These are phyloP conservation scores for Gryllus bimaculatus DNA, from an alignment of 1,140 invertebrate species.

Conservation along the genomic window DNA sequence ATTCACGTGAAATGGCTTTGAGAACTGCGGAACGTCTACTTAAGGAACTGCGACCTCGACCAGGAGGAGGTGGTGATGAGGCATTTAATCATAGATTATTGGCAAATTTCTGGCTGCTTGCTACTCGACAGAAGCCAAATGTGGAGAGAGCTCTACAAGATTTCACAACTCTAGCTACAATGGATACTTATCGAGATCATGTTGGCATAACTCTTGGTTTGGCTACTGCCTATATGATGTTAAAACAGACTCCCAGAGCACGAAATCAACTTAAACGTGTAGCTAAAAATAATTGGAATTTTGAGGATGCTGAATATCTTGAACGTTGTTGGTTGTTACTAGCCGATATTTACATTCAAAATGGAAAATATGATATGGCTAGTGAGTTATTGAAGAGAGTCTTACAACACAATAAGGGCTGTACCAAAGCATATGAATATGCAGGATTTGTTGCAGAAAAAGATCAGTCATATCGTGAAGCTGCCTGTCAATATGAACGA, in stretches of 20 bases:
- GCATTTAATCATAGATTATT: slow-evolving; percentile 60
- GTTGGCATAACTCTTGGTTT: slow-evolving; percentile 84
- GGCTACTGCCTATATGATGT: slow-evolving; percentile 73
- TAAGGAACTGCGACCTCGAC: slow-evolving; percentile 63
- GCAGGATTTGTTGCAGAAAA: slow-evolving; percentile 82
- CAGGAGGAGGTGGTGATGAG: slow-evolving; percentile 46
- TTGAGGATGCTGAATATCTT: slow-evolving; percentile 90
- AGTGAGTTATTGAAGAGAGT: slow-evolving; percentile 70
- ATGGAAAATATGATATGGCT: slow-evolving; percentile 78
- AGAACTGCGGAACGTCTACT: slow-evolving; percentile 68
- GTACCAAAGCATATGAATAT: slow-evolving; percentile 83
- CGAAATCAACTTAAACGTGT: slow-evolving; percentile 88
- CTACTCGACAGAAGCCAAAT: slow-evolving; percentile 73
- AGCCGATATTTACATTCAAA: slow-evolving; percentile 84
- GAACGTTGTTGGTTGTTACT: slow-evolving; percentile 90
- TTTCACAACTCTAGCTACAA: slow-evolving; percentile 62
- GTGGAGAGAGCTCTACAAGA: slow-evolving; percentile 77
- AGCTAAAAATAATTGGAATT: slow-evolving; percentile 77
- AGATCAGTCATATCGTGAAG: slow-evolving; percentile 82
- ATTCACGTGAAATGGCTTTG: slow-evolving; percentile 67
- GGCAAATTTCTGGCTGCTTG: slow-evolving; percentile 72
- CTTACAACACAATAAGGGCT: slow-evolving; percentile 82
- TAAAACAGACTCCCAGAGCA: slow-evolving; percentile 84
- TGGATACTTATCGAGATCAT: slow-evolving; percentile 58
- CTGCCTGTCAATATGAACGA: slow-evolving; percentile 68